These are phyloP conservation scores for Teleopsis dalmanni DNA, from an alignment of 1,140 invertebrate genomes.

Conservation along the genomic window DNA sequence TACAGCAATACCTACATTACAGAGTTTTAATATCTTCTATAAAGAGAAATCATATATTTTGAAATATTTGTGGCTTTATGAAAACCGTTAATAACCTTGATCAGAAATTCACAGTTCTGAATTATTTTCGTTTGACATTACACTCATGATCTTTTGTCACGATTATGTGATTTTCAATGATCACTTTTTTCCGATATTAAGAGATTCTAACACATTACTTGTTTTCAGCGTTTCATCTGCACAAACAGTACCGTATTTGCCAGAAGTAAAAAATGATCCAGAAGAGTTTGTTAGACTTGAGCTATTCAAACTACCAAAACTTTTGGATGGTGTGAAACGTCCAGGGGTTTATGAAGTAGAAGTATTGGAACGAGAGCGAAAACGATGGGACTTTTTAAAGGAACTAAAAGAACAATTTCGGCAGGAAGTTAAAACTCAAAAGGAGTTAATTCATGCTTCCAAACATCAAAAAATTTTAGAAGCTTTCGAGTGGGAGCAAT, in stretches of 20 bases:
- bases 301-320: constrained; percentile 24
- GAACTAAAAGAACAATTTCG: constrained; percentile 23
- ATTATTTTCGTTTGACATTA: too few species aligned
- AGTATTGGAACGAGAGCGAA: constrained; percentile 33
- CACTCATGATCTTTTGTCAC: too few species aligned
- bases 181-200: too few species aligned
- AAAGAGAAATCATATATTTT: too few species aligned
- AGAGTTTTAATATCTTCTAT: too few species aligned
- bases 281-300: constrained; percentile 20
- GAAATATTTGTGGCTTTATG: too few species aligned
- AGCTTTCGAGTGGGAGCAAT: constrained; percentile 42
- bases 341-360: constrained; percentile 36
- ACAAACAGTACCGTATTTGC: constrained; percentile 65
- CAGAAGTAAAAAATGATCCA: constrained; percentile 46
- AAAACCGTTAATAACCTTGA: too few species aligned
- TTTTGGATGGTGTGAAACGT: constrained; percentile 21
- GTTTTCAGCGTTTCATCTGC: constrained; percentile 56
- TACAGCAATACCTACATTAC: too few species aligned
- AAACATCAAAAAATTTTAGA: constrained; percentile 17
- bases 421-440: constrained; percentile 13
- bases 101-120: too few species aligned
- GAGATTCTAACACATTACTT: too few species aligned
- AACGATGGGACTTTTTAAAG: constrained; percentile 37
- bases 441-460: constrained; percentile 3
- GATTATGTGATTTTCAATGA: too few species aligned